Percentiles rank a stretch among this genome's conserved stretches.
Conservation (phyloP, 1,140 invertebrate genomes). For the Drosophila sp. region DNA sequence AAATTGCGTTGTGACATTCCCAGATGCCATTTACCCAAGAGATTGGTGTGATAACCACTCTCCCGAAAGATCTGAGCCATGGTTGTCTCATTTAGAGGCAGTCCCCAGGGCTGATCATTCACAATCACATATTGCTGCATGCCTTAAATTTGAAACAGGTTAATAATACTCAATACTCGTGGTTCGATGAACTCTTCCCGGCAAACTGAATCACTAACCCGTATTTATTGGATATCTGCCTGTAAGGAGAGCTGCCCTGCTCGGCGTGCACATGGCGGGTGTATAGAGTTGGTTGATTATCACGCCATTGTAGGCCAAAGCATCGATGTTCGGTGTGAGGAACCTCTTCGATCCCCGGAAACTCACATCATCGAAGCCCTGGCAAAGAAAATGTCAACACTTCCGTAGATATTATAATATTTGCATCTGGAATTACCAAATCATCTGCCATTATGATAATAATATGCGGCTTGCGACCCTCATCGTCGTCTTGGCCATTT, state of each 20-base stretch:
- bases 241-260: conserved; percentile 91
- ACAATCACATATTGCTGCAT: conserved; percentile 92
- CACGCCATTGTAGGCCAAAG: conserved; percentile 91
- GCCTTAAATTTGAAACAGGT: conserved; percentile 85
- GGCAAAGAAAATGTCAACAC: conserved; percentile 4
- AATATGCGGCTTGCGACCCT: conserved; percentile 55
- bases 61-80: conserved; percentile 91
- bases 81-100: conserved; percentile 90
- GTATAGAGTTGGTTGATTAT: conserved; percentile 92
- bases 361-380: conserved; percentile 95
- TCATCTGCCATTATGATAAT: conserved; percentile 87
- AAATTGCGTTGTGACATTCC: conserved; percentile 89
- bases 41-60: conserved; percentile 91
- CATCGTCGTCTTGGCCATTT: conserved; percentile 1
- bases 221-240: conserved; percentile 93
- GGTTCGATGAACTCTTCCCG: neutral
- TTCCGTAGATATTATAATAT: neutral
- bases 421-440: conserved; percentile 83
- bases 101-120: conserved; percentile 89
- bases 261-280: conserved; percentile 91
- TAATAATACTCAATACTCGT: no score
- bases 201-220: conserved; percentile 85
- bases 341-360: conserved; percentile 95
- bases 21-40: conserved; percentile 96
- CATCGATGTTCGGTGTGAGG: conserved; percentile 93